Evolutionary conservation across 2,888 invertebrate species (phyloP).

Genomic region (Heliconius ethilla): DNA sequence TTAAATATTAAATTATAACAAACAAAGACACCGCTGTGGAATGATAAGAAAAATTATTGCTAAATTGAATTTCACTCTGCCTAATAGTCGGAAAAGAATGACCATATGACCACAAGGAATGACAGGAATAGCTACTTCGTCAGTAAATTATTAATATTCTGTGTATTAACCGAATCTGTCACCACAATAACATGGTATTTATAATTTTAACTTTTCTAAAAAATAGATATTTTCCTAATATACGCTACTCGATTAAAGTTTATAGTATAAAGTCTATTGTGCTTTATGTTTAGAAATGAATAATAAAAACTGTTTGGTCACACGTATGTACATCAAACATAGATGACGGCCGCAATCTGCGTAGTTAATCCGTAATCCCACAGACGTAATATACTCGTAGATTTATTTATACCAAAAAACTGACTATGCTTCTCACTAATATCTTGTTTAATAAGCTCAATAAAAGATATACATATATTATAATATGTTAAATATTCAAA

Average conservation of each 20-base stretch:
- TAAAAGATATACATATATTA: not conserved
- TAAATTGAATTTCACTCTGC: too few species aligned
- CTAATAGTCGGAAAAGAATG: too few species aligned
- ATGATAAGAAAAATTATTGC: too few species aligned
- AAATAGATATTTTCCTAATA: not conserved
- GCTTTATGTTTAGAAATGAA: conserved; percentile 4
- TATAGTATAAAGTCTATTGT: conserved; percentile 11
- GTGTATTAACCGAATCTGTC: not conserved
- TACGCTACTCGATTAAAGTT: not conserved
- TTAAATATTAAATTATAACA: too few species aligned
- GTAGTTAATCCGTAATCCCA: conserved; percentile 18
- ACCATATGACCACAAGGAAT: too few species aligned
- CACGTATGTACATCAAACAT: conserved; percentile 8
- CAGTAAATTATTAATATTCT: too few species aligned
- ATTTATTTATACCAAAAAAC: conserved; percentile 3
- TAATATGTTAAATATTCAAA: not conserved
- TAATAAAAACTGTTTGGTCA: conserved; percentile 12
- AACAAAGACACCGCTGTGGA: too few species aligned
- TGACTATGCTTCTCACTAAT: not conserved
- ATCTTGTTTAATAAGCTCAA: not conserved
- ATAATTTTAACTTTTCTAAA: not conserved
- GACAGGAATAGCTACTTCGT: too few species aligned
- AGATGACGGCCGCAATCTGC: conserved; percentile 19
- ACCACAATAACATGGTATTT: too few species aligned
- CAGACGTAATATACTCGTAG: not conserved